Percentiles rank a stretch among this genome's conserved stretches.
Conservation (phyloP, 1,140 invertebrate species). For the Papilio helenus region DNA sequence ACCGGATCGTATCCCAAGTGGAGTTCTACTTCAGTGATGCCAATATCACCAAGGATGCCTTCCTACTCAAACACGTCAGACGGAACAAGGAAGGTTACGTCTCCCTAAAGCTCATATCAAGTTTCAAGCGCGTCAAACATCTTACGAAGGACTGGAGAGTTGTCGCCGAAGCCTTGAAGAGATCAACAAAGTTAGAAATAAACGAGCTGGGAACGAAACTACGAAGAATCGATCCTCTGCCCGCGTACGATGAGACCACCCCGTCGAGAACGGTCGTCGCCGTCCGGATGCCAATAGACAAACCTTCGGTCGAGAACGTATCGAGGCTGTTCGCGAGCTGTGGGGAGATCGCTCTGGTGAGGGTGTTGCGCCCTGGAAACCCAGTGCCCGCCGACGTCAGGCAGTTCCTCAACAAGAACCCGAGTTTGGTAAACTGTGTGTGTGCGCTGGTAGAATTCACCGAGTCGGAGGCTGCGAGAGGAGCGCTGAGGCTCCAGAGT, state of each 20-base stretch:
- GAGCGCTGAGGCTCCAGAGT: constrained; percentile 87
- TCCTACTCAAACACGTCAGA: constrained; percentile 96
- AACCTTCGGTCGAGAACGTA: constrained; percentile 92
- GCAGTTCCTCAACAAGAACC: constrained; percentile 94
- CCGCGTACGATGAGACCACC: constrained; percentile 95
- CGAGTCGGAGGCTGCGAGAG: constrained; percentile 91
- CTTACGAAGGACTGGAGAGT: constrained; percentile 96
- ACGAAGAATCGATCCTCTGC: constrained; percentile 92
- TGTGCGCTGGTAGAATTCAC: constrained; percentile 96
- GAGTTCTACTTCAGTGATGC: constrained; percentile 98
- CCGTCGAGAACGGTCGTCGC: constrained; percentile 95
- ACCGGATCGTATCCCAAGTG: constrained; percentile 92
- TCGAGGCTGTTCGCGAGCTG: constrained; percentile 93
- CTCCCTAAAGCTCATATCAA: constrained; percentile 96
- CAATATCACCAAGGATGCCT: constrained; percentile 97
- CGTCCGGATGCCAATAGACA: constrained; percentile 92
- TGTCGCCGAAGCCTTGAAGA: constrained; percentile 91
- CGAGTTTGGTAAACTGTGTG: constrained; percentile 92
- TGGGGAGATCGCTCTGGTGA: constrained; percentile 93
- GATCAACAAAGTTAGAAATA: constrained; percentile 93
- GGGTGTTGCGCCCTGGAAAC: constrained; percentile 93
- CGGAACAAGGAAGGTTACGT: constrained; percentile 98
- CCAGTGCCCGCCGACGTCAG: constrained; percentile 94
- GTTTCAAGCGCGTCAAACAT: constrained; percentile 96
- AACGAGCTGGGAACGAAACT: constrained; percentile 96